Evolutionary conservation across 1,140 invertebrate species (phyloP).

Genomic region (Halictus rubicundus): DNA sequence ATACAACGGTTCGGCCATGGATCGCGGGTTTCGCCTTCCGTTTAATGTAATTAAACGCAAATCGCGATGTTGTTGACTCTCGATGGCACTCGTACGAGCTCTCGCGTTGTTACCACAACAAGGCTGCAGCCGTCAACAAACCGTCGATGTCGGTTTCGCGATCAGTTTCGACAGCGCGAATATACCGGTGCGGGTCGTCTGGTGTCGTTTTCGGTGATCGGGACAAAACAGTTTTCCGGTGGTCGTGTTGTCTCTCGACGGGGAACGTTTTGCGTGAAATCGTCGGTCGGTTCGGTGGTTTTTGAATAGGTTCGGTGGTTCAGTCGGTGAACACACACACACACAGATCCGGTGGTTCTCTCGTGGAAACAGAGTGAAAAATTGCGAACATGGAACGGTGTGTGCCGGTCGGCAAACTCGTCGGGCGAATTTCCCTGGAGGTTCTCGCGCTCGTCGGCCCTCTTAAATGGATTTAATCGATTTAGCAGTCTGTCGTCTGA

Average conservation of each 20-base stretch:
- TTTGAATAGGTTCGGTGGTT: not conserved
- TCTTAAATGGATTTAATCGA: slow-evolving; percentile 51
- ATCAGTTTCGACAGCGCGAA: not conserved
- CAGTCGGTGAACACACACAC: too few relatives aligned
- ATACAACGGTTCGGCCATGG: not conserved
- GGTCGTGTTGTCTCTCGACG: not conserved
- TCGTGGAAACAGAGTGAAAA: not conserved
- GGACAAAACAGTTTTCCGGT: not conserved
- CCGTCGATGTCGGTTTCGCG: not conserved
- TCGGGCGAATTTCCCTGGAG: slow-evolving; percentile 5
- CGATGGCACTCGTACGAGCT: slow-evolving; percentile 26
- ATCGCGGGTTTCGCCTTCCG: slow-evolving; percentile 21
- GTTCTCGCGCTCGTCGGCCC: slow-evolving; percentile 7
- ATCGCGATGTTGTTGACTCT: slow-evolving; percentile 14
- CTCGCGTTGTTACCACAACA: slow-evolving; percentile 18
- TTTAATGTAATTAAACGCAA: slow-evolving; percentile 26
- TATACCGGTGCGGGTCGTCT: too few relatives aligned
- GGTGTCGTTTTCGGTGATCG: too few relatives aligned
- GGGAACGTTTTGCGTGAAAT: not conserved
- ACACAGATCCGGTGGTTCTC: too few relatives aligned
- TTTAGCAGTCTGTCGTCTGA: slow-evolving; percentile 30
- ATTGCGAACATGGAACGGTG: not conserved
- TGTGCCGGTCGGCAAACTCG: not conserved
- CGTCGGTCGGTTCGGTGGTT: not conserved
- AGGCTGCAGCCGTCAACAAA: slow-evolving; percentile 35